phyloP scores from a whole-genome alignment of 2,888 invertebrate species.

The Torymus aiolomorphi region DNA sequence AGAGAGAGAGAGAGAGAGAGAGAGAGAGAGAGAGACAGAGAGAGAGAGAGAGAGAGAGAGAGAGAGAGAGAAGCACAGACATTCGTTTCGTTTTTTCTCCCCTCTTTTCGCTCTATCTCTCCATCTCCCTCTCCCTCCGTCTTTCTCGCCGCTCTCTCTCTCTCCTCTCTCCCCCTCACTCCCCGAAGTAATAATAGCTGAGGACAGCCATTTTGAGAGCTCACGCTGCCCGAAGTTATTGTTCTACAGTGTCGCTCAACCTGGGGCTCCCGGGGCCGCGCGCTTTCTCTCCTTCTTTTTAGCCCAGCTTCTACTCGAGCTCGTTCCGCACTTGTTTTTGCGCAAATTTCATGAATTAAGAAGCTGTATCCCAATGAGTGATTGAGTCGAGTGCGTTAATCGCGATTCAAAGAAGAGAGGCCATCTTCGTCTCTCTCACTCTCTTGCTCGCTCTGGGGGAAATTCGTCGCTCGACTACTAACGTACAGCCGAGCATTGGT shows the following conservation, averaged over 20 bases:
- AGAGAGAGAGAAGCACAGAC: constrained; percentile 58
- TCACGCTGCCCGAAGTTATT: constrained; percentile 73
- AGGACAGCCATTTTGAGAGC: constrained; percentile 76
- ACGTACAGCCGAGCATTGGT: constrained; percentile 18
- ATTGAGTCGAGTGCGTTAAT: constrained; percentile 5
- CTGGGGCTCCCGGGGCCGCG: constrained; percentile 21
- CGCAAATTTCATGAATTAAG: constrained; percentile 37
- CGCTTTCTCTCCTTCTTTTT: neutral
- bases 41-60: constrained; percentile 61
- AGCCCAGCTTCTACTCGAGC: neutral
- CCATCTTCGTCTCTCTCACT: too few species aligned
- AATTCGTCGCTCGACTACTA: constrained; percentile 18
- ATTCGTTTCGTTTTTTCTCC: constrained; percentile 52
- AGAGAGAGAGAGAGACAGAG: too few species aligned
- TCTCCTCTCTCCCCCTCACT: constrained; percentile 37
- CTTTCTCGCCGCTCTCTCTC: constrained; percentile 6
- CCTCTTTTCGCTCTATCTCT: constrained; percentile 39
- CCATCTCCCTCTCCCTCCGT: constrained; percentile 13
- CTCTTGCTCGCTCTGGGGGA: neutral
- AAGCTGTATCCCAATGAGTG: neutral
- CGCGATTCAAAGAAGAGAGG: constrained; percentile 2
- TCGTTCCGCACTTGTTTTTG: neutral
- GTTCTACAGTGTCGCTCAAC: constrained; percentile 72
- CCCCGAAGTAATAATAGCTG: constrained; percentile 74
- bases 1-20: too few species aligned